Percentiles rank a stretch among this genome's conserved stretches.
phyloP scores from a whole-genome alignment of 2,797 vertebrate genomes.

The Nyctibius grandis region DNA sequence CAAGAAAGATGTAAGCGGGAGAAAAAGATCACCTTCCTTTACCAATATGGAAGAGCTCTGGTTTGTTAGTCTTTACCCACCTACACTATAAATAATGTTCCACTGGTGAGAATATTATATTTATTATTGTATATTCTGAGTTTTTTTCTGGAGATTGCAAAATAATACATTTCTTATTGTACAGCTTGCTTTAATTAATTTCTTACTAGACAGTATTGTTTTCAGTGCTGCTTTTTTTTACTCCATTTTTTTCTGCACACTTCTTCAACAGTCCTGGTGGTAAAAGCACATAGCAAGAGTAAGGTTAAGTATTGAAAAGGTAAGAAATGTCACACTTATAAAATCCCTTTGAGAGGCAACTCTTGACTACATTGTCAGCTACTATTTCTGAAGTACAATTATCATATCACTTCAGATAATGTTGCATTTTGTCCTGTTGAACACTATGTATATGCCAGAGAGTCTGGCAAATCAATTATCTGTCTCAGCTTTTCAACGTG shows the following conservation, averaged over 20 bases:
- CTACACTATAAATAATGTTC: background rate
- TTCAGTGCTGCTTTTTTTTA: background rate
- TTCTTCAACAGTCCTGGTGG: background rate
- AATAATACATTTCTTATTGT: background rate
- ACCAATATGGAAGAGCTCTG: background rate
- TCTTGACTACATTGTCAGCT: background rate
- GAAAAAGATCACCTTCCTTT: background rate
- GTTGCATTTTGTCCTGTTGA: constrained; percentile 7
- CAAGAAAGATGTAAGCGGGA: background rate
- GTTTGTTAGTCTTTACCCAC: background rate
- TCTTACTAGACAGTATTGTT: background rate
- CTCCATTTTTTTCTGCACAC: background rate
- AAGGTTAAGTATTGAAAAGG: background rate
- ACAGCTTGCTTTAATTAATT: background rate
- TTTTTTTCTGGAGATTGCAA: background rate
- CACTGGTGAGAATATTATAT: background rate
- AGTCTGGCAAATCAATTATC: background rate
- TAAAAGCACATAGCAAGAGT: background rate
- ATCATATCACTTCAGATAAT: constrained; percentile 7
- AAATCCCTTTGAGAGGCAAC: background rate
- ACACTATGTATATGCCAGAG: background rate
- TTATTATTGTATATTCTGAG: background rate
- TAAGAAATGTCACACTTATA: background rate
- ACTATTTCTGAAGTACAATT: constrained; percentile 20
- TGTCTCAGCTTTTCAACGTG: background rate